These are phyloP conservation scores for Sebastiscus albofasciatus DNA, from an alignment of 2,797 vertebrate species.

Conservation along the genomic window DNA sequence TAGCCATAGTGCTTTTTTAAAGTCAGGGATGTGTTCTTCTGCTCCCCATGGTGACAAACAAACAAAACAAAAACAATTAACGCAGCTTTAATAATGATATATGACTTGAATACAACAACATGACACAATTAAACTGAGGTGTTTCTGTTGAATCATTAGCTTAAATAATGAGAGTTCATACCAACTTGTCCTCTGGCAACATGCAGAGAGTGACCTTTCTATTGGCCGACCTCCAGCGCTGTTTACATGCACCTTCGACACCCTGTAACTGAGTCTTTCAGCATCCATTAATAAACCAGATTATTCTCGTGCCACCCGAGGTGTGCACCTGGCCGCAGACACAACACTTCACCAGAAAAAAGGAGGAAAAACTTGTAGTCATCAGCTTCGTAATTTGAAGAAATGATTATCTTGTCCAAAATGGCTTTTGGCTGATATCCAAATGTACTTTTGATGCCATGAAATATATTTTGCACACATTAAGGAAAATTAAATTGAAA, in stretches of 20 bases:
- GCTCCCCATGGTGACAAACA: not conserved
- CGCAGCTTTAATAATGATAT: not conserved
- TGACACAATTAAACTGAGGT: not conserved
- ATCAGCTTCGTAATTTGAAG: not conserved
- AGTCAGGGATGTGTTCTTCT: not conserved
- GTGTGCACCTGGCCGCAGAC: constrained; percentile 17
- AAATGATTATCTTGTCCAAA: not conserved
- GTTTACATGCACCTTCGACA: constrained; percentile 51
- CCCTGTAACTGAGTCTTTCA: constrained; percentile 40
- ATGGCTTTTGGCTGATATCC: not conserved
- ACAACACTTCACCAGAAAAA: not conserved
- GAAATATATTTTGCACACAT: not conserved
- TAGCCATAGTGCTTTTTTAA: not conserved
- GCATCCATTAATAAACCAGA: constrained; percentile 58
- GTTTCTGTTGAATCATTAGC: not conserved
- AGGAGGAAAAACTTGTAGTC: not conserved
- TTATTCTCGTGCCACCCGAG: constrained; percentile 36
- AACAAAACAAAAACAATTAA: not conserved
- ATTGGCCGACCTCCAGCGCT: constrained; percentile 33
- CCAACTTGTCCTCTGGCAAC: constrained; percentile 13
- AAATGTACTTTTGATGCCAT: not conserved
- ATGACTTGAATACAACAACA: not conserved
- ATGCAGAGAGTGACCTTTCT: constrained; percentile 35
- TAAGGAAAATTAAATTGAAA: not conserved
- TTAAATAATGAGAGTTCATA: constrained; percentile 1